phyloP scores from a whole-genome alignment of 2,797 vertebrate species.

The Odontamblyopus rebecca region DNA sequence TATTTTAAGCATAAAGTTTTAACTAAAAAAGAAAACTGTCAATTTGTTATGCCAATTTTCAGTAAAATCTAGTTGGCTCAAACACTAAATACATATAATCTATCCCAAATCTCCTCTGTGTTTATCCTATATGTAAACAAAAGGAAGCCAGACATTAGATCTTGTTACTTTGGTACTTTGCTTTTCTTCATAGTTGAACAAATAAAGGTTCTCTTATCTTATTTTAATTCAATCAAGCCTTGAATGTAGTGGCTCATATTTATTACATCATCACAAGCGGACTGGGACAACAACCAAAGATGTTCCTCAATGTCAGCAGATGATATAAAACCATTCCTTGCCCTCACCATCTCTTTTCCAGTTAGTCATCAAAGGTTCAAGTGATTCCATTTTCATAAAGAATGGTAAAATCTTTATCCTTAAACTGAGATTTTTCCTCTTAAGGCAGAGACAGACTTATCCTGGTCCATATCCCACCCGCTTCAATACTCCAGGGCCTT shows the following conservation, averaged over 20 bases:
- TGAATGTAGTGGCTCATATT: not conserved
- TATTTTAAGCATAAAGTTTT: too few relatives aligned
- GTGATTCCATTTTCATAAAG: conserved; percentile 11
- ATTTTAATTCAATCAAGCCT: too few relatives aligned
- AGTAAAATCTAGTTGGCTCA: too few relatives aligned
- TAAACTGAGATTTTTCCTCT: conserved; percentile 13
- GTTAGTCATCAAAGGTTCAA: conserved; percentile 28
- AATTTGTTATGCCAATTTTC: too few relatives aligned
- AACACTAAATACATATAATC: too few relatives aligned
- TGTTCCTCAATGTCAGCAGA: not conserved
- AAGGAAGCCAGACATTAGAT: too few relatives aligned
- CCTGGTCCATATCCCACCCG: conserved; percentile 15
- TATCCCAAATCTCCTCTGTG: too few relatives aligned
- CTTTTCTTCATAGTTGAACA: too few relatives aligned
- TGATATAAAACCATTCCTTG: not conserved
- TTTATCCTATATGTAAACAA: too few relatives aligned
- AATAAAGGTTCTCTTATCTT: too few relatives aligned
- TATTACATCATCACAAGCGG: not conserved
- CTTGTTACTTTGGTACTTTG: too few relatives aligned
- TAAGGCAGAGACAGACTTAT: conserved; percentile 9
- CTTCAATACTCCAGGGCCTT: conserved; percentile 68
- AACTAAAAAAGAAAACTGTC: too few relatives aligned
- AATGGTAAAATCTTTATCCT: not conserved
- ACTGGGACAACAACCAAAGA: not conserved
- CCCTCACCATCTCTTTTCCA: not conserved